Percentiles rank a stretch among this genome's conserved stretches.
These are phyloP conservation scores for Cochlearius cochlearius DNA, from an alignment of 2,113 vertebrate genomes.

Conservation along the genomic window DNA sequence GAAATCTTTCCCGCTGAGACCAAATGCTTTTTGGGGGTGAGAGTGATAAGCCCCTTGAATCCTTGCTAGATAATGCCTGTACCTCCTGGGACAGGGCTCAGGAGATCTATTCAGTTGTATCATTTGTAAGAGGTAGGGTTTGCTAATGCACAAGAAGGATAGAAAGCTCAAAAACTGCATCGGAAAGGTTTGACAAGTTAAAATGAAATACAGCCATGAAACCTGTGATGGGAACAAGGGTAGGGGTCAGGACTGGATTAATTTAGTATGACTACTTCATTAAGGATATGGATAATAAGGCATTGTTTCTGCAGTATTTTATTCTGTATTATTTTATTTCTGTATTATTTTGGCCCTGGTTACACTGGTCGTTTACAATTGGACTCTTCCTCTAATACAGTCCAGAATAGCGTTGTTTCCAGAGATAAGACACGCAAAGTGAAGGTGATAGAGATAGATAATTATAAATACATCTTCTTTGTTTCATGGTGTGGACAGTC, in stretches of 20 bases:
- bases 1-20: not conserved
- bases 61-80: not conserved
- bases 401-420: not conserved
- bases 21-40: not conserved
- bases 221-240: not conserved
- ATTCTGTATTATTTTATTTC: not conserved
- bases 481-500: not conserved
- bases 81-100: not conserved
- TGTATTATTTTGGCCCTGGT: not conserved
- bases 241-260: not conserved
- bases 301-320: not conserved
- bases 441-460: not conserved
- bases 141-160: not conserved
- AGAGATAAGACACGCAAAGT: not conserved
- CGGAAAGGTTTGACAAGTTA: not conserved
- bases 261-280: not conserved
- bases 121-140: not conserved
- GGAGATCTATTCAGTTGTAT: not conserved
- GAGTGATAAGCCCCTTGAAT: not conserved
- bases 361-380: not conserved
- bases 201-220: not conserved
- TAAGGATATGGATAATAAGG: not conserved
- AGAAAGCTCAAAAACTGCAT: not conserved
- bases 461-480: slow-evolving; percentile 43
- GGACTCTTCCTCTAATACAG: not conserved